Base-by-base conservation (phyloP, 2,888 invertebrate species). In the Leucophora obtusa region DNA sequence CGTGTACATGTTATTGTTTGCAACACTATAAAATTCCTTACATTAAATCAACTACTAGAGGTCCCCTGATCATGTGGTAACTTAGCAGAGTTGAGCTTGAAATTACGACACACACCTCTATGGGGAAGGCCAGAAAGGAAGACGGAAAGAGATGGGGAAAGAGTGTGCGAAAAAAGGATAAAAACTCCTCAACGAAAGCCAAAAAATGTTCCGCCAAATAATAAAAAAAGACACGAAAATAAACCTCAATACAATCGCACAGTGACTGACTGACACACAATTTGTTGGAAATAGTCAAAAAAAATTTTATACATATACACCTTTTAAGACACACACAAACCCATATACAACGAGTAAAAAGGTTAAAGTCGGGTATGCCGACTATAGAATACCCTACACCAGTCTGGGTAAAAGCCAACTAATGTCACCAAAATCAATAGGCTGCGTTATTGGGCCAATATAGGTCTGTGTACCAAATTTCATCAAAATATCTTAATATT, bases 241-340 rank as follows among this genome's bases (percentile, higher is more conserved):
- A 47, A 35, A 59, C 62, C 47, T 60, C 60, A 62, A 50, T 50
- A 50, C 15, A 21, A 53, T 33, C 14, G 24, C 59, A 47, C 35
- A 43, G 24, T 70, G 70, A 62, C 79, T 71, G 68, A 72, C 75
- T 66, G 60, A 66, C 77, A 60, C 38, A 69, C 54, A 54, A 15
- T 10, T 14, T 28, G 24, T 11, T 18, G 50, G 50, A 9, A 50
- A 50, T 28, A 62, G 62, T 28, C 62, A 62, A 50, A 62, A 62
- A 62, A 47, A n/a, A 47, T n/a, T n/a, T n/a, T 28, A 7, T 28
- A 28, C 28, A 47, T 60, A 24, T 50, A 62, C 60, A 33, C 54
- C 63, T 53, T 65, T 38, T 53, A 38, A 28, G 28, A 28, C 6
- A 18, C 33, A 65, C 33, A n/a, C 14, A 54, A 14, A 54, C 28